Evolutionary conservation across 2,797 vertebrate species (phyloP), one percentile per base, ranked within the genome.

Genomic region (Scomberomorus guttatus): DNA sequence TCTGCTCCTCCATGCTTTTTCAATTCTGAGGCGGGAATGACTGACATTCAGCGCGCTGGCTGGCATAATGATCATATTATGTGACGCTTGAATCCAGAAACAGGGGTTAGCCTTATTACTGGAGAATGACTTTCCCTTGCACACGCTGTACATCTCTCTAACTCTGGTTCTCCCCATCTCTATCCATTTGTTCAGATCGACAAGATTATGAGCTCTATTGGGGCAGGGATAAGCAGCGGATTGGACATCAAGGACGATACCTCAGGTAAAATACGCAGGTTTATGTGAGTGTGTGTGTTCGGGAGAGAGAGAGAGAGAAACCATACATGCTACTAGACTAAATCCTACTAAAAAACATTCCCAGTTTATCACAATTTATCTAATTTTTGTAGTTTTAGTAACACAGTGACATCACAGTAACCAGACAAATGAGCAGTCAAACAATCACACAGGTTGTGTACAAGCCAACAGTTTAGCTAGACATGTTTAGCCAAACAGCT

Each of bases 191-290:
- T 75, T 87, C 87, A 99, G 98, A 99, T 99, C 82, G 98, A 99
- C 95, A 99, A 98, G 95, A 99, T 99, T 84, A 99, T 99, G 97
- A 99, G 95, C 93, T 98, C 97, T 52, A 98, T 99, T 82, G 98
- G 98, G 79, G 98, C 96, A 56, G 97, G 98, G 85, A 99, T 99
- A 85, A 94, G 95, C 79, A 97, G 95, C 48, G 97, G 96, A 78
- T 87, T 98, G 90, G 93, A 96, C 85, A 96, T 96, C 79, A 96
- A 95, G 46, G 93, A 96, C 71, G 90, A 95, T 4, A 15, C 37
- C 59, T 83, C 95, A 97, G 97, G 97, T 98, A 95, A 96, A 93
- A 44, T 8, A 72, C 56, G 77, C 72, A 55, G 74, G 17, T 48
- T 2, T 70, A 34, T 58, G 62, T 63, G 52, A 22, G 24, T 50